These are phyloP conservation scores for Phylloscopus whistleri DNA, from an alignment of 2,113 vertebrate genomes.

Conservation along the genomic window DNA sequence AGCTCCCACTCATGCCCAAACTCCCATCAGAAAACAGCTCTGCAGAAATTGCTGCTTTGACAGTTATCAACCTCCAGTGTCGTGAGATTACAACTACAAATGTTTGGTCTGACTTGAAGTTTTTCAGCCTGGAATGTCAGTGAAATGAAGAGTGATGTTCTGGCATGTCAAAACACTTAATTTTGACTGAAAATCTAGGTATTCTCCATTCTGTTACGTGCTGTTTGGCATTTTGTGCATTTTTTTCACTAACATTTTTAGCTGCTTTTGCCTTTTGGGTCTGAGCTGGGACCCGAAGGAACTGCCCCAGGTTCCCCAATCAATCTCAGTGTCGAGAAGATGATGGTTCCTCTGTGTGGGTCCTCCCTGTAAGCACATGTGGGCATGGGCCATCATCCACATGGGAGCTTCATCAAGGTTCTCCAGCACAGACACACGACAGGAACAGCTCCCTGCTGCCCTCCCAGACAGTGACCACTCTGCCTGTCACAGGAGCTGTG, in stretches of 20 bases:
- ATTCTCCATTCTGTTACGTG: not conserved
- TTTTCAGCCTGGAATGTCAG: not conserved
- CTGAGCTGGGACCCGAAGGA: not conserved
- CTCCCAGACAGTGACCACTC: not conserved
- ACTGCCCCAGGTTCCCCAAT: not conserved
- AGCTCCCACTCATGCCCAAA: not conserved
- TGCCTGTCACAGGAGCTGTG: not conserved
- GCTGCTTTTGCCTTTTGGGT: not conserved
- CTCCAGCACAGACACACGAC: too few species aligned
- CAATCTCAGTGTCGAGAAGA: not conserved
- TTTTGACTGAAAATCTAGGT: not conserved
- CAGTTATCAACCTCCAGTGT: not conserved
- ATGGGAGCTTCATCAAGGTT: accelerated
- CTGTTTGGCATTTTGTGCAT: not conserved
- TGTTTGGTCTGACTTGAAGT: slow-evolving; percentile 31
- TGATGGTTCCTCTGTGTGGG: not conserved
- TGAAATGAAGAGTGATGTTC: not conserved
- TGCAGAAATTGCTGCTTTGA: not conserved
- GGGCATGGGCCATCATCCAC: accelerated
- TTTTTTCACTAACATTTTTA: not conserved
- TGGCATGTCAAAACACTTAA: not conserved
- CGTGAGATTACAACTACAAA: not conserved
- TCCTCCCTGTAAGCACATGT: not conserved
- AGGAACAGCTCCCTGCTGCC: not conserved
- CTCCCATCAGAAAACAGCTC: not conserved